Evolutionary conservation across 1,140 invertebrate species (phyloP), one percentile per base, ranked within the genome.

Genomic region (Aphelinus atriplicis): DNA sequence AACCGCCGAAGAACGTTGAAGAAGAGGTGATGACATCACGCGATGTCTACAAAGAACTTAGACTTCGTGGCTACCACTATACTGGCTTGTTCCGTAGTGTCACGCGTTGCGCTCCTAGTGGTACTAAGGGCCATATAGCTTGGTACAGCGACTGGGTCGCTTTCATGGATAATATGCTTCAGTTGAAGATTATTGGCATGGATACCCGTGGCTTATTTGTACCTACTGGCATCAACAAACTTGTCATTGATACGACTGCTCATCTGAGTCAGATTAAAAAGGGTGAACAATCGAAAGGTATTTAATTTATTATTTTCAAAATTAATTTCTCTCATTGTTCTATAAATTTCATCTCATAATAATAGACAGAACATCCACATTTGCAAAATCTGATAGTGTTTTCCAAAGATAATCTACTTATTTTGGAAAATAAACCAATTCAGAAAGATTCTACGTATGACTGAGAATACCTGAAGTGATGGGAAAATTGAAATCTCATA

Each of bases 111-210:
- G 91, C 84, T 1, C 85, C 85, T 3, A 87, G 88, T 73, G 89
- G 87, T 45, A 78, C 75, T 0, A 83, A 79, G 7, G 93, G 92
- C 46, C 84, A 84, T 47, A 85, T 93, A 0, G 78, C 79, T 48
- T 96, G 95, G 95, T 86, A 86, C n/a, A 92, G 93, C 78, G 96
- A 97, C 84, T 98, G 95, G 95, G 92, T 96, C 0, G 91, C 95
- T 0, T 98, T 97, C 85, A 92, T 98, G 90, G 97, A 98, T 84
- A 96, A 93, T 10, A 94, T 98, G 92, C 85, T 98, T n/a, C 97
- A 98, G 84, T 92, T 97, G 75, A 91, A 93, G 77, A 92, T 98
- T 62, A 81, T 98, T 1, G 90, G 91, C 46, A 87, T 91, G 26
- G 93, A 95, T 78, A 92, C 92, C 0, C 86, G 94, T 72, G 90